Base-by-base conservation (phyloP, 2,888 invertebrate species). In the Uloborus plumipes region DNA sequence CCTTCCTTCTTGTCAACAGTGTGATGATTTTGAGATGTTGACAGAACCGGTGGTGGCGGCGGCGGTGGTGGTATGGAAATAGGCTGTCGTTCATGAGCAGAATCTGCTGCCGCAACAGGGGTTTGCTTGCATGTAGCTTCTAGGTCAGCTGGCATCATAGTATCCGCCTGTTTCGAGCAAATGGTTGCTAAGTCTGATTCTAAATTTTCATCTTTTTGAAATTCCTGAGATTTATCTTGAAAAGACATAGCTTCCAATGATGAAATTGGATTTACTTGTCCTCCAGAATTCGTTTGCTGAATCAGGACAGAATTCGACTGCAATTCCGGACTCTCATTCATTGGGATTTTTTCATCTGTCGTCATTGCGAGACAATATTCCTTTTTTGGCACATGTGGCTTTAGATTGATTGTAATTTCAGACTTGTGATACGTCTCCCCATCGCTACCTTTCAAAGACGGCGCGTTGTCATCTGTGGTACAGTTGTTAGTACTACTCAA, bases 331-430 rank as follows among this genome's bases (percentile, higher is more conserved):
- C 64, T 39, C 53, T 67, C 39, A 7, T 53, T 53, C 26, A 15
- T n/a, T 9, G 55, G 20, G 15, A 51, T 1, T 4, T 7, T n/a
- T 50, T 22, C 51, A 16, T 22, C 26, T 2, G 4, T 7, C 31
- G 22, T 22, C 51, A 16, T 22, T n/a, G 16, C 26, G 2, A 49
- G 71, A 7, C 16, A 7, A 13, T 1, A 11, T 1, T 14, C 9
- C 3, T 55, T 73, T 51, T 47, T 51, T 53, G 18, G 15, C 31
- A 51, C 14, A 18, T 65, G 53, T 4, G 71, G 18, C 20, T 80
- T 67, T 11, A 80, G 16, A n/a, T 61, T 47, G 47, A 80, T 80
- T 22, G 58, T 67, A n/a, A 80, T 18, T 62, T 80, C 79, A 6
- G 79, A 69, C 22, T 67, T 73, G 39, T 80, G 79, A 51, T 66